Evolutionary conservation across 1,140 invertebrate species (phyloP).

Genomic region (Trichonephila inaurata): DNA sequence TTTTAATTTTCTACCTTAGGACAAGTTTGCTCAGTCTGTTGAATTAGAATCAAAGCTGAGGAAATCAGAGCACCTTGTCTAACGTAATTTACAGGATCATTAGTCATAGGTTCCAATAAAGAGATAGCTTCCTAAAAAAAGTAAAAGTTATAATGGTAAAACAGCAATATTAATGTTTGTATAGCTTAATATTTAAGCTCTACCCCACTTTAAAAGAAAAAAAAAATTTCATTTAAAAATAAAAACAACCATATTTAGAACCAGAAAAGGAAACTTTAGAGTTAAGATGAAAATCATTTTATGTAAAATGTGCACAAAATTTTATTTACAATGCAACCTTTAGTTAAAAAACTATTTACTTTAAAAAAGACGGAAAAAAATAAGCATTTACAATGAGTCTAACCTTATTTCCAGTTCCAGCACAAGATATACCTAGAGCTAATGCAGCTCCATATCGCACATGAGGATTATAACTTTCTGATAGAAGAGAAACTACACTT

Average conservation of each 20-base stretch:
- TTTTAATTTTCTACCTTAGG: slow-evolving; percentile 84
- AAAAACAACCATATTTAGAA: background rate
- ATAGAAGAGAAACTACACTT: slow-evolving; percentile 95
- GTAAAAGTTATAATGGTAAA: background rate
- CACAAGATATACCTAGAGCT: slow-evolving; percentile 99
- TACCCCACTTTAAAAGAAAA: background rate
- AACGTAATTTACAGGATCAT: slow-evolving; percentile 99
- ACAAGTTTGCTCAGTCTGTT: slow-evolving; percentile 97
- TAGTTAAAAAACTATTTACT: background rate
- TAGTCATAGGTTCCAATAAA: slow-evolving; percentile 98
- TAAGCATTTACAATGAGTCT: slow-evolving; percentile 72
- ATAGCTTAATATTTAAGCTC: background rate
- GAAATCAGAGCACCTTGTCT: slow-evolving; percentile 98
- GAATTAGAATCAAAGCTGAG: slow-evolving; percentile 98
- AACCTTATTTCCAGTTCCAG: slow-evolving; percentile 93
- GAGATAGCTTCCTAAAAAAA: slow-evolving; percentile 93
- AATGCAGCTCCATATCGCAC: slow-evolving; percentile 99
- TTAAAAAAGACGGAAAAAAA: background rate
- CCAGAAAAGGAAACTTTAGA: background rate
- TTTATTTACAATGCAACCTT: background rate
- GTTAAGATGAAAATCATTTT: too few relatives aligned
- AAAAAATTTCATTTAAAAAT: background rate
- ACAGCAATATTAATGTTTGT: too few relatives aligned
- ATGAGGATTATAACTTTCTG: slow-evolving; percentile 99
- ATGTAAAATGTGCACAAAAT: background rate